Evolutionary conservation across 2,113 vertebrate species (phyloP).

Genomic region (Psephotus haematonotus): DNA sequence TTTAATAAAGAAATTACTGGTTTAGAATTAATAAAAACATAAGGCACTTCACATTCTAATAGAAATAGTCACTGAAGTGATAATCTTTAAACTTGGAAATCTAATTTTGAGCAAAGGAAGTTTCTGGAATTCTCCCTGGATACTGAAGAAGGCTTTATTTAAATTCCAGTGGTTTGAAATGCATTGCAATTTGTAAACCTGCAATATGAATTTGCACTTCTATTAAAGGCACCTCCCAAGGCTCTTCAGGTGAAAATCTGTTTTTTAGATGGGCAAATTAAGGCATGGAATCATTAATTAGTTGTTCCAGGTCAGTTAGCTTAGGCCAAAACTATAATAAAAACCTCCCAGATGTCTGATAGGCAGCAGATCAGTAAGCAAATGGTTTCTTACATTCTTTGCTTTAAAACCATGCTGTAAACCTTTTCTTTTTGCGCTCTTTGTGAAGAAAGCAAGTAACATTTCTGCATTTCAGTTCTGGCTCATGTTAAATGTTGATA

Average conservation of each 20-base stretch:
- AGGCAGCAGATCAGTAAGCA: neutral
- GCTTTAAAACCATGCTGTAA: neutral
- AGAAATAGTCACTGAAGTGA: neutral
- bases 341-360: neutral
- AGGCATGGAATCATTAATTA: neutral
- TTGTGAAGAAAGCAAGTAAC: neutral
- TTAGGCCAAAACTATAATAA: neutral
- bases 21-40: neutral
- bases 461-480: neutral
- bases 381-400: neutral
- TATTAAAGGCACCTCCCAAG: neutral
- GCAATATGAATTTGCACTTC: neutral
- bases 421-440: neutral
- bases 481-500: neutral
- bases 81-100: neutral
- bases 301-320: neutral
- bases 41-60: neutral
- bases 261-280: neutral
- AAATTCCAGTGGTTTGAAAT: slow-evolving; percentile 30
- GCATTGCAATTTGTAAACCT: slow-evolving; percentile 1
- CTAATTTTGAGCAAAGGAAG: neutral
- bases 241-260: slow-evolving; percentile 1
- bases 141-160: neutral
- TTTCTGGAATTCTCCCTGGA: neutral
- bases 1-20: neutral